A percentile compares a stretch with the other conserved stretches of the same genome.
phyloP scores from a whole-genome alignment of 2,888 invertebrate genomes.

The Sphaeridia pumilis region DNA sequence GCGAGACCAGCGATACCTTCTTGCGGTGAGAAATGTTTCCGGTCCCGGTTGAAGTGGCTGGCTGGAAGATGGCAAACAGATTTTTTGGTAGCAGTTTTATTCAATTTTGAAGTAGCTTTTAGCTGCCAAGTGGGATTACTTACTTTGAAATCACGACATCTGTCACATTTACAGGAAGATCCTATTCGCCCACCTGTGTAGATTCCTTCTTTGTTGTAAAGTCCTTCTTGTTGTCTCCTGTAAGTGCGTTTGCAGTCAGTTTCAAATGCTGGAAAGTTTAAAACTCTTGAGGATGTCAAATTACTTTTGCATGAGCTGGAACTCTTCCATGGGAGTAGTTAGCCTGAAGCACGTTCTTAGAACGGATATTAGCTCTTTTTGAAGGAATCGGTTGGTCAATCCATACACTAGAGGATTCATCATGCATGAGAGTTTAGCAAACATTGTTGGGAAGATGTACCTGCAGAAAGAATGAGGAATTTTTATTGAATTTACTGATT shows the following conservation, averaged over 20 bases:
- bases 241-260: neutral
- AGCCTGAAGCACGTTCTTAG: constrained; percentile 16
- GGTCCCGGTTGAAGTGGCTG: too few species aligned
- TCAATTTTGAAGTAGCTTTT: too few species aligned
- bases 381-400: constrained; percentile 22
- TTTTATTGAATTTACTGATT: too few species aligned
- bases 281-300: neutral
- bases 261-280: neutral
- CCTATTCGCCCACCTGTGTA: constrained; percentile 11
- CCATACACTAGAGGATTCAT: constrained; percentile 33
- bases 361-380: constrained; percentile 19
- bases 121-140: too few species aligned
- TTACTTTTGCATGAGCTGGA: constrained; percentile 20
- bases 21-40: neutral
- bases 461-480: too few species aligned
- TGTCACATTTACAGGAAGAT: constrained; percentile 17
- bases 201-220: constrained; percentile 21
- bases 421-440: constrained; percentile 33
- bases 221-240: constrained; percentile 21
- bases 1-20: too few species aligned
- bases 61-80: too few species aligned
- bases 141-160: too few species aligned
- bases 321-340: constrained; percentile 20
- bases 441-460: constrained; percentile 33
- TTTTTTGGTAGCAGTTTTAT: too few species aligned